phyloP scores from a whole-genome alignment of 2,888 invertebrate species.

The Gasteruption jaculator region DNA sequence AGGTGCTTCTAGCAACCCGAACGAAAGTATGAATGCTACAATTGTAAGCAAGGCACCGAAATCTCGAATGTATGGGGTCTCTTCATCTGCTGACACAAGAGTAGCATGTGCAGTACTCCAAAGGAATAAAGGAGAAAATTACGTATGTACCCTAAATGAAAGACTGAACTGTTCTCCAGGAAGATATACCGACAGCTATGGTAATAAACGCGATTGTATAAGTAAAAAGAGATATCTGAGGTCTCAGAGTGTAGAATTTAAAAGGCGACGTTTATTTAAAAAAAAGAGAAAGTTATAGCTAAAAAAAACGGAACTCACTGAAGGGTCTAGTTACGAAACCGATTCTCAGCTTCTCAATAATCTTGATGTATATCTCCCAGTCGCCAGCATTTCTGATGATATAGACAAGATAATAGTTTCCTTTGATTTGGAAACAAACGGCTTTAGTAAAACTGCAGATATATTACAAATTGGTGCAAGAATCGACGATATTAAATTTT shows the following conservation, averaged over 20 bases:
- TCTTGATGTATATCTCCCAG: not conserved
- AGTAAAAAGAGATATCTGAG: too few species aligned
- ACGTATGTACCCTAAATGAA: not conserved
- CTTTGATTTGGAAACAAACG: too few species aligned
- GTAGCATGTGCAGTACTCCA: constrained; percentile 5
- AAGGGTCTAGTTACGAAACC: too few species aligned
- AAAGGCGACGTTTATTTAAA: too few species aligned
- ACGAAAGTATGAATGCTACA: constrained; percentile 8
- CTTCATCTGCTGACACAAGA: not conserved
- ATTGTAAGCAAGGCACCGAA: constrained; percentile 12
- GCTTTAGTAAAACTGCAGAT: constrained; percentile 1
- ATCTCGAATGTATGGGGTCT: constrained; percentile 8
- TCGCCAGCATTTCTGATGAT: too few species aligned
- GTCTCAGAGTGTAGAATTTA: too few species aligned
- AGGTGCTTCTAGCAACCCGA: constrained; percentile 8
- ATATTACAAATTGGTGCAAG: constrained; percentile 11
- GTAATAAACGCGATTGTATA: not conserved
- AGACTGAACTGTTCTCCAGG: constrained; percentile 5
- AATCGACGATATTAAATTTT: not conserved
- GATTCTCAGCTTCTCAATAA: too few species aligned
- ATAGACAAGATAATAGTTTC: too few species aligned
- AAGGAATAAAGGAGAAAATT: constrained; percentile 11
- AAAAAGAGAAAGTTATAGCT: too few species aligned
- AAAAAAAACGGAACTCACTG: too few species aligned
- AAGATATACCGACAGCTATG: not conserved